Percentiles rank a stretch among this genome's conserved stretches.
phyloP scores from a whole-genome alignment of 2,888 invertebrate species.

The Scaptomyza flava region DNA sequence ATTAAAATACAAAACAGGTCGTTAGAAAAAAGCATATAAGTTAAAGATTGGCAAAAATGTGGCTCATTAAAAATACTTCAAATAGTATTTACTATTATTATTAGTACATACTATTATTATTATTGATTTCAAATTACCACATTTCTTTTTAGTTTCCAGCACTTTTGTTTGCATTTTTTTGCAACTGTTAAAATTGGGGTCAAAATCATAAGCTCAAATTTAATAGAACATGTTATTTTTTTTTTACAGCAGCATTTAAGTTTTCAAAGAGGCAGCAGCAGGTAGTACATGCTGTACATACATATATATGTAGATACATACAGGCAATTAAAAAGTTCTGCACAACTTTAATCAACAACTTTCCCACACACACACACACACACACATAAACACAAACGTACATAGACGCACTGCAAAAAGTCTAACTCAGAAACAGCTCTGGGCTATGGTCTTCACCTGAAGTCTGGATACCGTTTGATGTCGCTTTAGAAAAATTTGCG shows the following conservation, averaged over 20 bases:
- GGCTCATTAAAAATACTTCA: too few species aligned
- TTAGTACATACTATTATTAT: too few species aligned
- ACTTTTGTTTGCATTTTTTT: neutral
- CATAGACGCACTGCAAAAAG: constrained; percentile 10
- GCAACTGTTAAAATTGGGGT: constrained; percentile 1
- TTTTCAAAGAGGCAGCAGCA: constrained; percentile 6
- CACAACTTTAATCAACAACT: constrained; percentile 75
- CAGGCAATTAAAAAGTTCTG: constrained; percentile 72
- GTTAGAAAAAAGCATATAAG: too few species aligned
- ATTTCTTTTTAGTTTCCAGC: neutral
- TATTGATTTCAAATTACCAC: too few species aligned
- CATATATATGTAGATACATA: constrained; percentile 16
- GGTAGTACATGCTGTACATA: neutral
- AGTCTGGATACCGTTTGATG: constrained; percentile 9
- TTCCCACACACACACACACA: constrained; percentile 55
- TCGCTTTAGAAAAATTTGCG: constrained; percentile 51
- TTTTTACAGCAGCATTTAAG: constrained; percentile 5
- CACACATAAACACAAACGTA: constrained; percentile 25
- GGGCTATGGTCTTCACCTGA: constrained; percentile 2
- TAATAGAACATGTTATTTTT: neutral
- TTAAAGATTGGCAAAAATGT: too few species aligned
- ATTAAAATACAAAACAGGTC: too few species aligned
- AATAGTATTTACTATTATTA: too few species aligned
- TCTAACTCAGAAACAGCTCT: constrained; percentile 2
- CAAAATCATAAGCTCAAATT: neutral